phyloP scores from a whole-genome alignment of 2,888 invertebrate genomes.

The Drosophila quasianomalipes region DNA sequence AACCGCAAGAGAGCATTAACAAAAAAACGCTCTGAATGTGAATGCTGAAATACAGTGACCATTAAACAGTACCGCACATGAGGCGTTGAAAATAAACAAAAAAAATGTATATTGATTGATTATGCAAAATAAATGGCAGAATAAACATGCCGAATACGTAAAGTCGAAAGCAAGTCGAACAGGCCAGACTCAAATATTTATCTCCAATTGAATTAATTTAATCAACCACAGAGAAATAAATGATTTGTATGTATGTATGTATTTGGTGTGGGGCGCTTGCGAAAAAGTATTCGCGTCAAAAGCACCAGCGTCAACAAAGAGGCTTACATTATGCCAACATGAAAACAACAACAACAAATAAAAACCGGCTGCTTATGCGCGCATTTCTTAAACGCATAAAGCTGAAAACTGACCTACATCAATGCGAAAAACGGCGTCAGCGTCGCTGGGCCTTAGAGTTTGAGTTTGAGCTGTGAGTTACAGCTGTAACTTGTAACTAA shows the following conservation, averaged over 20 bases:
- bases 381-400: slow-evolving; percentile 66
- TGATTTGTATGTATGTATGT: slow-evolving; percentile 3
- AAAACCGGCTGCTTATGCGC: slow-evolving; percentile 66
- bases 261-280: slow-evolving; percentile 54
- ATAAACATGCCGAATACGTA: slow-evolving; percentile 38
- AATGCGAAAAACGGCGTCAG: slow-evolving; percentile 53
- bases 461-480: slow-evolving; percentile 39
- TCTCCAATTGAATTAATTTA: slow-evolving; percentile 68
- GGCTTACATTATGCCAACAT: background rate
- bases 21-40: slow-evolving; percentile 29
- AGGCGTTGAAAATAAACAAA: slow-evolving; percentile 47
- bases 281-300: slow-evolving; percentile 61
- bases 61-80: slow-evolving; percentile 8
- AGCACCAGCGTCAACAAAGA: slow-evolving; percentile 19
- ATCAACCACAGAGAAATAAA: slow-evolving; percentile 30
- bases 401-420: slow-evolving; percentile 81
- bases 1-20: slow-evolving; percentile 36
- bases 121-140: slow-evolving; percentile 55
- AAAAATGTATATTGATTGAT: slow-evolving; percentile 29
- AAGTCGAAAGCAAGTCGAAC: slow-evolving; percentile 4
- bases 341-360: background rate
- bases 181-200: slow-evolving; percentile 36
- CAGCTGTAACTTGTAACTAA: slow-evolving; percentile 65
- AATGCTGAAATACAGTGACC: slow-evolving; percentile 42
- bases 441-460: slow-evolving; percentile 46